Percentiles rank a stretch among this genome's conserved stretches.
Conservation (phyloP, 2,797 vertebrate species). For the Manis javanica region DNA sequence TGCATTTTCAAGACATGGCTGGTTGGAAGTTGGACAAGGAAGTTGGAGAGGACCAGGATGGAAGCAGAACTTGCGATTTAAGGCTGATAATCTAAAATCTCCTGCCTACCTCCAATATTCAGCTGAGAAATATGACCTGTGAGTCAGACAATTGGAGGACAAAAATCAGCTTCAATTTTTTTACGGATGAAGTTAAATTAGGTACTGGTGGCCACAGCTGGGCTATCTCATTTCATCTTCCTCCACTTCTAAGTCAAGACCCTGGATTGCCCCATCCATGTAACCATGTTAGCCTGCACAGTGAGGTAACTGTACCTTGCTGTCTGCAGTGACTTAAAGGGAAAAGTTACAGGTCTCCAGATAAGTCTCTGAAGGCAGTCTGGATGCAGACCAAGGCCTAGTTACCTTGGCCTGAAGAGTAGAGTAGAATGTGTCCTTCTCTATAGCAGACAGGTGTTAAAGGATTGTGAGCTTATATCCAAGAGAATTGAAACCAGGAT, state of each 20-base stretch:
- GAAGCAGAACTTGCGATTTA: background rate
- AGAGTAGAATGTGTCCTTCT: background rate
- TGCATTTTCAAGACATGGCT: background rate
- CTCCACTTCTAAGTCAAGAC: background rate
- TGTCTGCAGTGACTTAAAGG: background rate
- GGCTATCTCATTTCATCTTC: background rate
- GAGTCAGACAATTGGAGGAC: background rate
- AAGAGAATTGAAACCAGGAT: background rate
- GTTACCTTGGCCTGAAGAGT: background rate
- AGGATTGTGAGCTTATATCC: background rate
- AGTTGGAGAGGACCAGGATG: background rate
- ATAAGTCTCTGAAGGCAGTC: background rate
- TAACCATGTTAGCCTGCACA: background rate
- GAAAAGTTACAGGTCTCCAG: background rate
- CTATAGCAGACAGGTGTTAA: background rate
- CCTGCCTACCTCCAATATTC: background rate
- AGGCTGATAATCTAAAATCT: background rate
- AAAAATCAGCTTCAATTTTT: background rate
- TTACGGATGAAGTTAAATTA: background rate
- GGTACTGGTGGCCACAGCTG: background rate
- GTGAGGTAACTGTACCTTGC: background rate
- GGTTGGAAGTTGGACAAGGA: background rate
- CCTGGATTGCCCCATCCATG: background rate
- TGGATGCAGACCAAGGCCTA: background rate
- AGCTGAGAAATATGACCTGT: background rate